A percentile compares a stretch with the other conserved stretches of the same genome.
Evolutionary conservation across 2,888 invertebrate genomes (phyloP).

Genomic region (Mimas tiliae): DNA sequence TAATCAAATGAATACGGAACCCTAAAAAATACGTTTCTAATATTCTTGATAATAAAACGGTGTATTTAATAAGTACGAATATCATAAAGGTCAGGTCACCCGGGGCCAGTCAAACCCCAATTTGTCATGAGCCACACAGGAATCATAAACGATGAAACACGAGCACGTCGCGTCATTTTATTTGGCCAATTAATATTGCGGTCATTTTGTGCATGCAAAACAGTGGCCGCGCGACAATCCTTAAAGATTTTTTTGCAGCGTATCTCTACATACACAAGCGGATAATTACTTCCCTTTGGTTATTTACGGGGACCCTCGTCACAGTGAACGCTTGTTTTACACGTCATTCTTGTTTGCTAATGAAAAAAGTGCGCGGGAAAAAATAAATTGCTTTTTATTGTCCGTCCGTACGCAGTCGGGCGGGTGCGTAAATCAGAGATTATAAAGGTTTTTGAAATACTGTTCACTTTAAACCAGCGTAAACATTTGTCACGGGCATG

Average conservation of each 20-base stretch:
- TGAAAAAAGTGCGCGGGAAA: conserved; percentile 76
- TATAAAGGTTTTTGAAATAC: conserved; percentile 68
- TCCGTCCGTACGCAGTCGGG: conserved; percentile 60
- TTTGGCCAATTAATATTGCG: conserved; percentile 30
- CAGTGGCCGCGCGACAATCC: conserved; percentile 34
- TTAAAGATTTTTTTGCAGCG: conserved; percentile 48
- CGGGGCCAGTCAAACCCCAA: neutral
- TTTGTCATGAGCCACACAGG: neutral
- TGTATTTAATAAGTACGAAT: neutral
- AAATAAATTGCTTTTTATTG: conserved; percentile 81
- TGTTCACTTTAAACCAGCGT: conserved; percentile 61
- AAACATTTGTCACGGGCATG: conserved; percentile 61
- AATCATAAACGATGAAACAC: conserved; percentile 1
- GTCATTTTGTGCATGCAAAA: conserved; percentile 26
- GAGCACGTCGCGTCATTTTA: conserved; percentile 2
- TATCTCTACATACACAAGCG: conserved; percentile 52
- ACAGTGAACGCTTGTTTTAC: conserved; percentile 76
- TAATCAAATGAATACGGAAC: too few relatives aligned
- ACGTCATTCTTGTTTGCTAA: conserved; percentile 81
- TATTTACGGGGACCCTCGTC: conserved; percentile 78
- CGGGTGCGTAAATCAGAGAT: conserved; percentile 75
- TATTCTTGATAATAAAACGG: neutral
- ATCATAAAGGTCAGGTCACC: neutral
- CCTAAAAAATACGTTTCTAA: too few relatives aligned
- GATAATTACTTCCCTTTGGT: conserved; percentile 76